These are phyloP conservation scores for Eleginops maclovinus DNA, from an alignment of 2,113 vertebrate genomes.

Conservation along the genomic window DNA sequence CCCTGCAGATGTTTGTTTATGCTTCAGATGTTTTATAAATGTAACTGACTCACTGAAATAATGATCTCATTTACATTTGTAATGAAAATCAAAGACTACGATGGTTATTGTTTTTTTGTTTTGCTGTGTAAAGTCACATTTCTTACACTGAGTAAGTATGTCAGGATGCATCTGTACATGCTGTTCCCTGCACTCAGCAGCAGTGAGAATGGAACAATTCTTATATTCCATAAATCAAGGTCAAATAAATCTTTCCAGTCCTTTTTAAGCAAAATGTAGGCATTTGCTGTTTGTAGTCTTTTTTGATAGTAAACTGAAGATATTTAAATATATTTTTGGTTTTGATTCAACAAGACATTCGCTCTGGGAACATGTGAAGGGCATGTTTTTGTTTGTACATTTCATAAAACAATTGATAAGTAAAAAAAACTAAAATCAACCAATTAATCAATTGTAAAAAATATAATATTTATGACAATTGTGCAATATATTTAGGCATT, in stretches of 20 bases:
- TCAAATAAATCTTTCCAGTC: neutral
- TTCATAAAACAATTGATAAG: neutral
- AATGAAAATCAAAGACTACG: neutral
- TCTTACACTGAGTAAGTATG: neutral
- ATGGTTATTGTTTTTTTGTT: neutral
- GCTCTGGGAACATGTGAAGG: neutral
- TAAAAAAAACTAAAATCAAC: neutral
- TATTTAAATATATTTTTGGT: neutral
- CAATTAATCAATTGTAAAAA: neutral
- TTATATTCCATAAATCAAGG: neutral
- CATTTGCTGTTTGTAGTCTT: neutral
- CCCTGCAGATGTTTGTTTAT: neutral
- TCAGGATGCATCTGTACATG: neutral
- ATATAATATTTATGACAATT: neutral
- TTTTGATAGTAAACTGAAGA: neutral
- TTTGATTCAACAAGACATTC: neutral
- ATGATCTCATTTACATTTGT: neutral
- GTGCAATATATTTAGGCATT: neutral
- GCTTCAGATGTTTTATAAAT: neutral
- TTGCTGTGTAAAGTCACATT: neutral
- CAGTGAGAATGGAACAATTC: neutral
- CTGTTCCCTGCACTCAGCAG: neutral
- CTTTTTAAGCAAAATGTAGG: neutral
- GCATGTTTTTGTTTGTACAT: neutral
- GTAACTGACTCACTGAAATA: constrained; percentile 3